A percentile compares a stretch with the other conserved stretches of the same genome.
Evolutionary conservation across 2,888 invertebrate species (phyloP).

Genomic region (Drosophila mercatorum): DNA sequence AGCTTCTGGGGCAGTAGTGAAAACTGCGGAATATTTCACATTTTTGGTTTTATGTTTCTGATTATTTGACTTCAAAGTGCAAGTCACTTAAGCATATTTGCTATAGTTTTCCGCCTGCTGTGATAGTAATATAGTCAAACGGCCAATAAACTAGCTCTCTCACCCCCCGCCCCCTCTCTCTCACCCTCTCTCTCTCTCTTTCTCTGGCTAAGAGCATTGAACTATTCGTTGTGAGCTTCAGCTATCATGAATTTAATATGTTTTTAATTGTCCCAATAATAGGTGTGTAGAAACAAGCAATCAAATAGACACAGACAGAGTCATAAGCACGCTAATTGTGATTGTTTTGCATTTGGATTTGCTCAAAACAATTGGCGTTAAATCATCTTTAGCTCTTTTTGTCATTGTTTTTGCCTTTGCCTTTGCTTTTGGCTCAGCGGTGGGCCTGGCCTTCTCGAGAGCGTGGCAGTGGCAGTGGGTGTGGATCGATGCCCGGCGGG

Average conservation of each 20-base stretch:
- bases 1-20: not conserved
- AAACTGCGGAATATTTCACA: not conserved
- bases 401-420: not conserved
- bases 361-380: not conserved
- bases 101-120: not conserved
- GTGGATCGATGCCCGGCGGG: not conserved
- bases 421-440: not conserved
- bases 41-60: not conserved
- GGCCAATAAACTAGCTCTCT: not conserved
- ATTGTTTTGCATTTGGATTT: slow-evolving; percentile 31
- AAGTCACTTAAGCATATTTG: not conserved
- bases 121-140: no score
- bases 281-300: slow-evolving; percentile 1
- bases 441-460: slow-evolving; percentile 6
- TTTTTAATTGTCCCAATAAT: slow-evolving; percentile 44
- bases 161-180: not conserved
- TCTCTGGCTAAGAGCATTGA: slow-evolving; percentile 6
- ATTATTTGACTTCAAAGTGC: not conserved
- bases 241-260: slow-evolving; percentile 22
- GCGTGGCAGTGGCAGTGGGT: slow-evolving; percentile 14
- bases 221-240: not conserved
- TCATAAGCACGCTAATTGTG: slow-evolving; percentile 32
- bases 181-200: not conserved
- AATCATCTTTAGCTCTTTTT: slow-evolving; percentile 1
- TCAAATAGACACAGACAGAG: not conserved